Evolutionary conservation across 2,888 invertebrate genomes (phyloP).

Genomic region (Polydrusus cervinus): DNA sequence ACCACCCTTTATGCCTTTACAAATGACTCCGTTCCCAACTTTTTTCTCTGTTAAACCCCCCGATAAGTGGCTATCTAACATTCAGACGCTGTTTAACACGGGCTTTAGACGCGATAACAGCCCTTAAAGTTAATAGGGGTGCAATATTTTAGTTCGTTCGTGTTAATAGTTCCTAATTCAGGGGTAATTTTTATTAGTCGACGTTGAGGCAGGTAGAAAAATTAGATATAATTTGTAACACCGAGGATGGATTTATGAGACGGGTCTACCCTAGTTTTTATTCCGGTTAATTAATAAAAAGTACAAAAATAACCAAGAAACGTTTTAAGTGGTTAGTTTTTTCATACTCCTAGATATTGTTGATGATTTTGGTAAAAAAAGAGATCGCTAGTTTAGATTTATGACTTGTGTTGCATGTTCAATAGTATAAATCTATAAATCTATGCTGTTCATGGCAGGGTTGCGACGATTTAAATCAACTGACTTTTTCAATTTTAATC

Average conservation of each 20-base stretch:
- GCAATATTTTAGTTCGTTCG: slow-evolving; percentile 44
- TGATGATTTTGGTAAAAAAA: too few species aligned
- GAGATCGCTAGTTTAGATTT: too few species aligned
- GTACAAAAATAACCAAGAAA: slow-evolving; percentile 56
- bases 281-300: slow-evolving; percentile 52
- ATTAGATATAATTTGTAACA: slow-evolving; percentile 30
- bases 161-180: slow-evolving; percentile 47
- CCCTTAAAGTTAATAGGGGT: slow-evolving; percentile 48
- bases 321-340: too few species aligned
- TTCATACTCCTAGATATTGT: too few species aligned
- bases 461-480: too few species aligned
- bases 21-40: slow-evolving; percentile 41
- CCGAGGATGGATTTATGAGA: slow-evolving; percentile 21
- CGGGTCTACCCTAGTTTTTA: slow-evolving; percentile 1
- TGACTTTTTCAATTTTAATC: too few species aligned
- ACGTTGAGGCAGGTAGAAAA: slow-evolving; percentile 37
- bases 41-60: slow-evolving; percentile 45
- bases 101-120: slow-evolving; percentile 50
- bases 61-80: slow-evolving; percentile 58
- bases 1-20: slow-evolving; percentile 39
- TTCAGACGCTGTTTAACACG: slow-evolving; percentile 56
- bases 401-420: too few species aligned
- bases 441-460: too few species aligned
- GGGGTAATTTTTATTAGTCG: slow-evolving; percentile 48
- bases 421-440: too few species aligned